Base-by-base conservation (phyloP, 2,797 vertebrate genomes). In the Gobio occitaniae region DNA sequence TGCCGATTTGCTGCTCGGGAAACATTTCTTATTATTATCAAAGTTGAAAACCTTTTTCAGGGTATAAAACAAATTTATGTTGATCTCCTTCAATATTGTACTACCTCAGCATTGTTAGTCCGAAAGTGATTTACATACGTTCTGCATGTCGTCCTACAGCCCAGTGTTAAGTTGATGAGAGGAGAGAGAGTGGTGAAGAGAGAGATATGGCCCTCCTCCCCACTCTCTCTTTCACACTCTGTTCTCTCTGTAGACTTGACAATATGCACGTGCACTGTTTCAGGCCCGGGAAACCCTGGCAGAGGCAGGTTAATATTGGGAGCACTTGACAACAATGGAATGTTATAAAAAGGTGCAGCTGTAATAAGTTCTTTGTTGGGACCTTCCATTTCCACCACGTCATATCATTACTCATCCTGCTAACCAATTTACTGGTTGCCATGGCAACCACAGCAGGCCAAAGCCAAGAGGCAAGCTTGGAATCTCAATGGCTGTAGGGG, bases 341-440 rank as follows among this genome's bases (percentile, higher is more conserved):
- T 92, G 93, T 94, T 95, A 94, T 94, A 94, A 95, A 94, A 94
- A 94, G 92, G 92, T 92, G 93, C 93, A 93, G 93, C 91, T 89
- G 94, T 95, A 96, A 95, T 96, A 95, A 95, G 94, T 93, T 95
- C 94, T 96, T 96, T 96, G 95, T 95, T 95, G 93, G 93, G 94
- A 93, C 78, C 85, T 88, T 94, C 94, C 93, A 94, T 93, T 93
- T 91, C 90, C 88, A 92, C 93, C 94, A 93, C 95, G 94, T 94
- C 94, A 93, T 93, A 95, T 95, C 94, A 95, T 95, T 95, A 95
- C 95, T 96, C 95, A 96, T 95, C 94, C 94, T 93, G 93, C 93
- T 92, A 95, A 94, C 94, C 93, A 94, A 91, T 95, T 94, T 94
- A 92, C 93, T 91, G 90, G 95, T 95, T 91, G 95, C 93, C 94